Conservation (phyloP, 1,140 invertebrate species). For the Octopus sinensis region DNA sequence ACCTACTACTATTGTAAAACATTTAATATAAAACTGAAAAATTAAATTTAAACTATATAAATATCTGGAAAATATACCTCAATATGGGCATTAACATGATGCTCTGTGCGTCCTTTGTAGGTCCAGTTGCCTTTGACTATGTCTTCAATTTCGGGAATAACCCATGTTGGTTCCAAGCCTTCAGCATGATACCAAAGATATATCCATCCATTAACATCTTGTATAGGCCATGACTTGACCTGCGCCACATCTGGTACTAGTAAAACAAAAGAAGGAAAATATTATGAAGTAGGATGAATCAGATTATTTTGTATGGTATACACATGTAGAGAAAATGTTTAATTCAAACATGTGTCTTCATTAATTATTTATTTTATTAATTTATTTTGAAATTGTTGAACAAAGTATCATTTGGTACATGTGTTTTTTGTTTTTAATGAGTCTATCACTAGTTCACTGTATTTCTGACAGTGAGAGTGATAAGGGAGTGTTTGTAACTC, state of each 20-base stretch:
- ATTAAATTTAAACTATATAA: neutral
- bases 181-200: slow-evolving; percentile 85
- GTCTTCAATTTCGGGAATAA: slow-evolving; percentile 62
- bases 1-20: too few species aligned
- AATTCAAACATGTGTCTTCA: too few species aligned
- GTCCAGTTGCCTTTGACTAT: slow-evolving; percentile 64
- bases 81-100: slow-evolving; percentile 66
- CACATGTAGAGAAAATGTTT: too few species aligned
- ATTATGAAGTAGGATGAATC: neutral
- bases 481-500: too few species aligned
- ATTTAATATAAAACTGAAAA: neutral
- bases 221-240: slow-evolving; percentile 65
- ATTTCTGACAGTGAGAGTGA: too few species aligned
- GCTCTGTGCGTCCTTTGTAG: slow-evolving; percentile 72
- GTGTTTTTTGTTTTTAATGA: too few species aligned
- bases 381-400: too few species aligned
- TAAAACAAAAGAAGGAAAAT: slow-evolving; percentile 17
- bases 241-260: slow-evolving; percentile 57
- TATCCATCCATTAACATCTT: slow-evolving; percentile 72
- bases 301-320: too few species aligned
- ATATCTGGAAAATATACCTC: slow-evolving; percentile 35
- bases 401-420: too few species aligned
- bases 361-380: too few species aligned
- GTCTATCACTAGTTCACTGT: too few species aligned
- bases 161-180: slow-evolving; percentile 68